phyloP scores from a whole-genome alignment of 1,140 invertebrate genomes.

The Hyles vespertilio region DNA sequence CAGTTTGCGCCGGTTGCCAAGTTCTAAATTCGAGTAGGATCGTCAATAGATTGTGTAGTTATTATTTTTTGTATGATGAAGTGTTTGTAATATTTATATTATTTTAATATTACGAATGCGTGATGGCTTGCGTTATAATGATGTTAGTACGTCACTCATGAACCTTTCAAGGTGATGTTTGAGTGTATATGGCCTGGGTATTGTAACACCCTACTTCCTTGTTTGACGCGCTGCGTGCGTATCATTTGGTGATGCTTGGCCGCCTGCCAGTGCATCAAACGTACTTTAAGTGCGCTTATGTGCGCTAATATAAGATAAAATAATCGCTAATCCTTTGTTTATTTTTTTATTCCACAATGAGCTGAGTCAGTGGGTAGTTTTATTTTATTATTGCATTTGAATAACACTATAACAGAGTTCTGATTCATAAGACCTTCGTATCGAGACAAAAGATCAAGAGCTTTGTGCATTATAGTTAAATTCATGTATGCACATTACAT shows the following conservation, averaged over 20 bases:
- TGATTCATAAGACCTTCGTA: conserved; percentile 5
- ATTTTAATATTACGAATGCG: conserved; percentile 33
- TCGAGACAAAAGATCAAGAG: conserved; percentile 4
- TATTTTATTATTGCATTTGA: conserved; percentile 1
- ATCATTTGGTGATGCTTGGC: conserved; percentile 46
- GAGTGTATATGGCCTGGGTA: conserved; percentile 34
- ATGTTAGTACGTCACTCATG: conserved; percentile 27
- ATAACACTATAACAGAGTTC: background rate
- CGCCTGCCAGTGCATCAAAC: conserved; percentile 44
- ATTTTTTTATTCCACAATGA: conserved; percentile 20
- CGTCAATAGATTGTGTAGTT: conserved; percentile 3
- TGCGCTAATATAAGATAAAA: conserved; percentile 19
- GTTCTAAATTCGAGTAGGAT: conserved; percentile 3
- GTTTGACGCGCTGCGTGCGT: conserved; percentile 27
- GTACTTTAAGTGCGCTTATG: conserved; percentile 20
- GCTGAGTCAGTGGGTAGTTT: conserved; percentile 38
- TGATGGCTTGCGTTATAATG: conserved; percentile 27
- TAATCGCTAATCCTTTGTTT: conserved; percentile 36
- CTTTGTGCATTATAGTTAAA: background rate
- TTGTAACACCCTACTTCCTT: conserved; percentile 33
- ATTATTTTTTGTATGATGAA: conserved; percentile 3
- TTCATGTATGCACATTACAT: background rate
- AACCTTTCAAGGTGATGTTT: conserved; percentile 46
- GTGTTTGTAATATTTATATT: conserved; percentile 7
- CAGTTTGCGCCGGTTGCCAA: conserved; percentile 1